These are phyloP conservation scores for Myotis davidii DNA, from an alignment of 2,113 vertebrate genomes.

Conservation along the genomic window DNA sequence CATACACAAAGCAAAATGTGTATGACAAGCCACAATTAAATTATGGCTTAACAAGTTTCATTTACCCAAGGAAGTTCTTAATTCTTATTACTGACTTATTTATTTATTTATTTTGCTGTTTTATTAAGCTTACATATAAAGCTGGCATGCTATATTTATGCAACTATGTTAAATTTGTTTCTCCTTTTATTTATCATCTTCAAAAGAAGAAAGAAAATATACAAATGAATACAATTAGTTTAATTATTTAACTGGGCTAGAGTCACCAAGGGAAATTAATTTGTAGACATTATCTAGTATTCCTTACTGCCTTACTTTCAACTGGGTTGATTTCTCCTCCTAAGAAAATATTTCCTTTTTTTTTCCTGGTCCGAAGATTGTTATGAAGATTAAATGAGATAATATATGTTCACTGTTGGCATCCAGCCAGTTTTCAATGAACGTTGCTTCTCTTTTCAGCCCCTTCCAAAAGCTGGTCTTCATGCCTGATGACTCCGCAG, in stretches of 20 bases:
- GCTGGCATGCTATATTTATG: background rate
- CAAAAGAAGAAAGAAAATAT: constrained; percentile 41
- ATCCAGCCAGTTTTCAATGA: background rate
- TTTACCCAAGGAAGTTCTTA: background rate
- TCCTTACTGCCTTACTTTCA: constrained; percentile 25
- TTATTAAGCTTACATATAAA: background rate
- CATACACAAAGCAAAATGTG: background rate
- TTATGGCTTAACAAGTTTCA: background rate
- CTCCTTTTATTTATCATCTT: constrained; percentile 6
- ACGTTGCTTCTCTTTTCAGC: background rate
- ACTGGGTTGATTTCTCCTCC: background rate
- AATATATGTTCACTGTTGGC: background rate
- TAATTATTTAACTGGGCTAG: background rate
- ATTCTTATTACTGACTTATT: background rate
- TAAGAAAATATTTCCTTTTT: background rate
- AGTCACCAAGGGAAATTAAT: background rate
- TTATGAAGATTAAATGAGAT: constrained; percentile 18
- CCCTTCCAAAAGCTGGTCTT: background rate
- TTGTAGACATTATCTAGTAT: background rate
- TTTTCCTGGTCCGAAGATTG: background rate
- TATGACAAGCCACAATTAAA: background rate
- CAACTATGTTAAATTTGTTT: constrained; percentile 23
- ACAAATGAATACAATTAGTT: background rate
- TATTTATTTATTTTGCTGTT: background rate
- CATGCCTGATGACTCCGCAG: background rate